Evolutionary conservation across 2,113 vertebrate genomes (phyloP), one percentile per base, ranked within the genome.

Genomic region (Corythoichthys haematopterus): DNA sequence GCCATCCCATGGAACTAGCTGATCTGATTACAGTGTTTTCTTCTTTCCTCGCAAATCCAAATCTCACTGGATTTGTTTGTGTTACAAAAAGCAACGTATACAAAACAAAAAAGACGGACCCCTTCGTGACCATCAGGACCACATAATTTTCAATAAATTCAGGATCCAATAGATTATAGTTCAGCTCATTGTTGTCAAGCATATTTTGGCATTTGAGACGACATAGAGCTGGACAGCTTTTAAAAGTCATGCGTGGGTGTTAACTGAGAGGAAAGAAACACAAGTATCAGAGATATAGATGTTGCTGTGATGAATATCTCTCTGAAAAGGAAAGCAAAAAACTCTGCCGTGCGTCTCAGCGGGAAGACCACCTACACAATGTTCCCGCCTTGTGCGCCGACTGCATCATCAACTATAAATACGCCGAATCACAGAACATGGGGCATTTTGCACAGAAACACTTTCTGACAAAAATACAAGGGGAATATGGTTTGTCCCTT

Each of bases 401-500:
- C 16, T 46, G 59, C 20, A n/a, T 62, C 59, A 62, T 45, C n/a
- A 3, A 2, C 59, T 62, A 46, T 46, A 62, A 46, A 62, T 62
- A 62, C 12, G 3, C 38, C 59, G 4, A 45, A 45, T 20, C 40
- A 7, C n/a, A 13, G n/a, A 62, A 62, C 13, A 46, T 46, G 59
- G 4, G 37, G 14, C 35, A 2, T 50, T 36, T 16, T 33, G 33
- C 14, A 48, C 46, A 46, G 8, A 62, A 46, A n/a, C 38, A 28
- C 9, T 43, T 20, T 15, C 16, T 40, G 38, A 45, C 16, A n/a
- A 11, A 28, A 40, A 28, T 12, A 46, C 38, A 33, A 28, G 16
- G 40, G 37, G 37, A 20, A 28, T 16, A 45, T 28, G 8, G 1
- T 28, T 62, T 45, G 51, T 8, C 61, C 66, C 65, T 70, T 57